These are phyloP conservation scores for Lagodon rhomboides DNA, from an alignment of 2,797 vertebrate genomes.

Conservation along the genomic window DNA sequence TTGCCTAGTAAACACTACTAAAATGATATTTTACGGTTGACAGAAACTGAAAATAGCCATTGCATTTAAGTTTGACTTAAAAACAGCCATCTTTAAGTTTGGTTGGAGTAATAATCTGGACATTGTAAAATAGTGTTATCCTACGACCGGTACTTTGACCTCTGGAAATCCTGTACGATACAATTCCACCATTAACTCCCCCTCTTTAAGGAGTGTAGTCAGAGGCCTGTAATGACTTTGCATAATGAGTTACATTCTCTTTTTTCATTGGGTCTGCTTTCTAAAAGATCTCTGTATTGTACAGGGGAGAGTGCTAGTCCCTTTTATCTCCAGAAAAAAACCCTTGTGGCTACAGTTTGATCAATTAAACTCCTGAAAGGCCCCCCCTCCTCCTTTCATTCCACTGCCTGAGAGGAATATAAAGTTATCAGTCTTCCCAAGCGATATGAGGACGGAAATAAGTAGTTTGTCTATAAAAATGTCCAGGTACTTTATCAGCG, in stretches of 20 bases:
- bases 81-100: slow-evolving; percentile 58
- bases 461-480: slow-evolving; percentile 92
- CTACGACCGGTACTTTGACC: slow-evolving; percentile 76
- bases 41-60: slow-evolving; percentile 21
- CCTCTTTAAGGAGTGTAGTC: slow-evolving; percentile 78
- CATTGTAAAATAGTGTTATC: slow-evolving; percentile 69
- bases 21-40: slow-evolving; percentile 37
- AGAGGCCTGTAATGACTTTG: slow-evolving; percentile 83
- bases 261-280: slow-evolving; percentile 79
- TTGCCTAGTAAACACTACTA: slow-evolving; percentile 8
- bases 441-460: slow-evolving; percentile 87
- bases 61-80: slow-evolving; percentile 64
- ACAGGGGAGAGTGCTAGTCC: slow-evolving; percentile 78
- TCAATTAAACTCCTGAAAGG: slow-evolving; percentile 90
- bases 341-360: slow-evolving; percentile 85
- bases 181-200: slow-evolving; percentile 75
- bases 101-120: slow-evolving; percentile 58
- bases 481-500: slow-evolving; percentile 89
- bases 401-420: slow-evolving; percentile 85
- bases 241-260: slow-evolving; percentile 86
- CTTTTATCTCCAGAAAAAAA: slow-evolving; percentile 85
- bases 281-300: slow-evolving; percentile 87
- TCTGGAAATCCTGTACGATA: slow-evolving; percentile 77
- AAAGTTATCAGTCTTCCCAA: slow-evolving; percentile 89
- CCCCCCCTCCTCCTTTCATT: slow-evolving; percentile 77